A percentile compares a stretch with the other conserved stretches of the same genome.
phyloP scores from a whole-genome alignment of 2,113 vertebrate genomes.

The Chinchilla lanigera region DNA sequence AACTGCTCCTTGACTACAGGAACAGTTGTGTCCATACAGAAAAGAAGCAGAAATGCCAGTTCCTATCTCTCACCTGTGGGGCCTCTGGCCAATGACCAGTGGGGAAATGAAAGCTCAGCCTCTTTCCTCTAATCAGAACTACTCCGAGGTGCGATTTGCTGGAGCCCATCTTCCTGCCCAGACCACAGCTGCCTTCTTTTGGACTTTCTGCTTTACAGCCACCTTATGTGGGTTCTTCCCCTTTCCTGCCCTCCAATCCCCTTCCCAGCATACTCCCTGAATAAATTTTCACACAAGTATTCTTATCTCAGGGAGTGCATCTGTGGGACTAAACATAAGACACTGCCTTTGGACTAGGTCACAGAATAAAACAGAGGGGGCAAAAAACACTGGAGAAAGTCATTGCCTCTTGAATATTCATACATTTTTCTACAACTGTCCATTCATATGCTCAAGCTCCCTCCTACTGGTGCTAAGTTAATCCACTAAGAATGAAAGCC shows the following conservation, averaged over 20 bases:
- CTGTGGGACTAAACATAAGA: not conserved
- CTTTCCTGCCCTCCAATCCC: not conserved
- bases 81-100: too few relatives aligned
- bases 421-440: not conserved
- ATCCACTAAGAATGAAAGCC: slow-evolving; percentile 18
- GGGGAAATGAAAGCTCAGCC: not conserved
- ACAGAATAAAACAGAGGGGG: not conserved
- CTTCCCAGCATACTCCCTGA: not conserved
- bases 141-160: not conserved
- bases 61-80: not conserved
- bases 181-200: not conserved
- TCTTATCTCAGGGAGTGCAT: not conserved
- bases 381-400: not conserved
- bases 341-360: not conserved
- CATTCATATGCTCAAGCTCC: not conserved
- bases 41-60: not conserved
- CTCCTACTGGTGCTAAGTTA: not conserved
- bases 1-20: not conserved
- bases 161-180: not conserved
- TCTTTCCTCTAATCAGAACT: not conserved
- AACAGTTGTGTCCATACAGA: not conserved
- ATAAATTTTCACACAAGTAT: not conserved
- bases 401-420: not conserved
- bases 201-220: not conserved
- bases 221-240: too few relatives aligned